These are phyloP conservation scores for Zoanthus sansibaricus DNA, from an alignment of 92 coral and sea anemone species.

Conservation along the genomic window DNA sequence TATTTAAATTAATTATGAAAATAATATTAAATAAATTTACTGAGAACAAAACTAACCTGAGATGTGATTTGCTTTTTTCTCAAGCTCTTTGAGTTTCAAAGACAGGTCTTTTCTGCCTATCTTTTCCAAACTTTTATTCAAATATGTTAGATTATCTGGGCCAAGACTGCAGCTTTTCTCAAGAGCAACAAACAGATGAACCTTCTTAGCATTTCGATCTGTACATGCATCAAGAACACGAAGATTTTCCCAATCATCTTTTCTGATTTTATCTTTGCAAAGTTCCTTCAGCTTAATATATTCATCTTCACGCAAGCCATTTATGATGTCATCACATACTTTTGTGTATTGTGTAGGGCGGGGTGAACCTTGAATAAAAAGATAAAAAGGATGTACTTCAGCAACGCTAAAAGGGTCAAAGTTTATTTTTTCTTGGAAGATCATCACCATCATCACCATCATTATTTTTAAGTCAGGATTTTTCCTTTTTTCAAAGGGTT, in stretches of 20 bases:
- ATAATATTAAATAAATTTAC: too few relatives aligned
- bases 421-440: too few relatives aligned
- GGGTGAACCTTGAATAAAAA: background rate
- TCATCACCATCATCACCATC: too few relatives aligned
- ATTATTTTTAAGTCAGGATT: too few relatives aligned
- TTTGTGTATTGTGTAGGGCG: conserved; percentile 8
- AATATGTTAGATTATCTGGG: conserved; percentile 25
- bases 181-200: conserved; percentile 10
- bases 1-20: too few relatives aligned
- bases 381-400: background rate
- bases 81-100: background rate
- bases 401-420: too few relatives aligned
- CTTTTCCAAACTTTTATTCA: conserved; percentile 22
- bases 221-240: background rate
- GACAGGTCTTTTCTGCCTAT: conserved; percentile 32
- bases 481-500: too few relatives aligned
- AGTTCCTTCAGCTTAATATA: conserved; percentile 24
- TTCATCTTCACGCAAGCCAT: conserved; percentile 26
- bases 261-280: background rate
- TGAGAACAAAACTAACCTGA: conserved; percentile 9
- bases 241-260: conserved; percentile 24
- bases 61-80: background rate
- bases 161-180: conserved; percentile 24
- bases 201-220: background rate
- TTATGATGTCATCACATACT: conserved; percentile 6